Conservation (phyloP, 2,797 vertebrate species). For the Chelon auratus region DNA sequence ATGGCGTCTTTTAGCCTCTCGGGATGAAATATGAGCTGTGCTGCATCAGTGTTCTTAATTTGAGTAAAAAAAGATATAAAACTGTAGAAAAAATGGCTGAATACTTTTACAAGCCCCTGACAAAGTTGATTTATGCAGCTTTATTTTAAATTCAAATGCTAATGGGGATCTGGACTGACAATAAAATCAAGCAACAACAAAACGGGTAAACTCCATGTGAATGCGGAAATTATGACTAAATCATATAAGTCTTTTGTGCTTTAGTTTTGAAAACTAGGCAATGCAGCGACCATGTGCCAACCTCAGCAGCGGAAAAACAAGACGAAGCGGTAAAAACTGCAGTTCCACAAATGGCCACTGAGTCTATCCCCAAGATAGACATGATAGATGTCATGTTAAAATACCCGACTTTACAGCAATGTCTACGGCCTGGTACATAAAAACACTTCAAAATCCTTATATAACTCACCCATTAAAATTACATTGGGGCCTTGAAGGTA, state of each 20-base stretch:
- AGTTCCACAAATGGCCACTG: too few species aligned
- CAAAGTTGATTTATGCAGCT: not conserved
- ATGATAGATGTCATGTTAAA: too few species aligned
- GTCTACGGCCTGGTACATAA: too few species aligned
- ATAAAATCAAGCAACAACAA: not conserved
- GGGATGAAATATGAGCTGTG: slow-evolving; percentile 4
- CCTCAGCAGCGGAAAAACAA: too few species aligned
- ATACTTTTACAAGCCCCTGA: not conserved
- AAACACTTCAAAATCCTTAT: too few species aligned
- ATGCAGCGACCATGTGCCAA: too few species aligned
- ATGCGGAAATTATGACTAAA: not conserved
- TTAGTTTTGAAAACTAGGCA: too few species aligned
- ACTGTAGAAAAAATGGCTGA: not conserved
- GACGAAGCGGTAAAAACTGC: too few species aligned
- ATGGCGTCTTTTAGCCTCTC: slow-evolving; percentile 3
- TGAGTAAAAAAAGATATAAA: not conserved
- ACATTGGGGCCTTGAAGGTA: too few species aligned
- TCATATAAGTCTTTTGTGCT: not conserved
- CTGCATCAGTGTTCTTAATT: not conserved
- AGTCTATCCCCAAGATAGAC: too few species aligned
- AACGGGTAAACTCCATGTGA: not conserved
- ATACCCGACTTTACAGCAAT: too few species aligned
- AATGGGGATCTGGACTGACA: not conserved
- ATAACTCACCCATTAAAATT: too few species aligned
- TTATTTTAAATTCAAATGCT: not conserved